Evolutionary conservation across 2,797 vertebrate genomes (phyloP).

Genomic region (Chelonia mydas): DNA sequence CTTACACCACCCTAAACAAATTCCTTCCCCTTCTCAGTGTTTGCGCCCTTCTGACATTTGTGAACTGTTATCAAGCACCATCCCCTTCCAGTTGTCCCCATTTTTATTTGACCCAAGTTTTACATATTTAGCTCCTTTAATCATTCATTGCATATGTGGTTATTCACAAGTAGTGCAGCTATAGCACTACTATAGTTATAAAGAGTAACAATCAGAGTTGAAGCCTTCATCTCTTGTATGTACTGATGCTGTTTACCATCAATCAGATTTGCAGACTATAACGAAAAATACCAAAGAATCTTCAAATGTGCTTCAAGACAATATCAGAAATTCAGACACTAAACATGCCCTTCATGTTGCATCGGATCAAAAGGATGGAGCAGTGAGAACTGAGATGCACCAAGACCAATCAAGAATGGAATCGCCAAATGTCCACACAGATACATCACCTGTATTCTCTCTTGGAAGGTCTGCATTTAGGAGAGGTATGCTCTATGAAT

Average conservation of each 20-base stretch:
- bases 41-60: background rate
- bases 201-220: background rate
- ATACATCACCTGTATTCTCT: rapidly evolving
- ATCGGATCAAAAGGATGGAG: background rate
- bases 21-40: background rate
- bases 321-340: background rate
- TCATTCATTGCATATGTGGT: rapidly evolving
- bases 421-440: rapidly evolving
- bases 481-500: constrained; percentile 23
- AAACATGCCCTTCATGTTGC: background rate
- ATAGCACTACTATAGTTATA: background rate
- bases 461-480: background rate
- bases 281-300: constrained; percentile 44
- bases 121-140: background rate
- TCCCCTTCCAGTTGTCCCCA: background rate
- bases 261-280: constrained; percentile 76
- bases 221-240: background rate
- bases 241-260: constrained; percentile 53
- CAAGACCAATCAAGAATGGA: background rate
- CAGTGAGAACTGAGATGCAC: background rate
- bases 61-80: background rate
- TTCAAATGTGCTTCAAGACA: background rate
- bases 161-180: background rate
- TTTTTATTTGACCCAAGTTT: background rate
- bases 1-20: background rate